phyloP scores from a whole-genome alignment of 2,797 vertebrate species.

The Pseudomugil tenellus region DNA sequence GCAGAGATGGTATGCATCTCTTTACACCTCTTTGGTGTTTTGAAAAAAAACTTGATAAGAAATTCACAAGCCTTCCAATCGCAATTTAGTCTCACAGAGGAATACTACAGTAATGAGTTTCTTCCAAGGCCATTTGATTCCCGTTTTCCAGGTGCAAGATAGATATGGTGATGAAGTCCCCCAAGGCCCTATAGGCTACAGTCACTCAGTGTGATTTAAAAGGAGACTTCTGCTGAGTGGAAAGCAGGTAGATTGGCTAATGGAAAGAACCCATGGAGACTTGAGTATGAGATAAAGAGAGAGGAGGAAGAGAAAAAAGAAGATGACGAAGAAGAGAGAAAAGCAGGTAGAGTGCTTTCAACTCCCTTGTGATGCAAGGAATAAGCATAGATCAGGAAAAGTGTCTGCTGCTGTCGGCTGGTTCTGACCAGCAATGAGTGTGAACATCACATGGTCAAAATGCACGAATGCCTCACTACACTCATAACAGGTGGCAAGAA shows the following conservation, averaged over 20 bases:
- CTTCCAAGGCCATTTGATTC: constrained; percentile 70
- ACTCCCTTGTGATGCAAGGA: constrained; percentile 54
- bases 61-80: constrained; percentile 70
- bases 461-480: constrained; percentile 47
- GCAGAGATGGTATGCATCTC: constrained; percentile 50
- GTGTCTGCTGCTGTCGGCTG: constrained; percentile 57
- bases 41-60: constrained; percentile 67
- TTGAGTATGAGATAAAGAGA: constrained; percentile 53
- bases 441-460: constrained; percentile 61
- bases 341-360: constrained; percentile 60
- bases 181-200: constrained; percentile 63
- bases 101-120: constrained; percentile 76
- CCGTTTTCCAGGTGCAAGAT: constrained; percentile 72
- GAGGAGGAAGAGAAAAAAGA: constrained; percentile 43
- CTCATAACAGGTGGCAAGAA: constrained; percentile 60
- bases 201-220: constrained; percentile 72
- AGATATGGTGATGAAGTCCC: constrained; percentile 61
- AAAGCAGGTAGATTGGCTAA: constrained; percentile 65
- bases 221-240: constrained; percentile 61
- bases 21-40: constrained; percentile 49
- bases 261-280: constrained; percentile 64
- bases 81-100: constrained; percentile 74
- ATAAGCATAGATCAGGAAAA: constrained; percentile 67
- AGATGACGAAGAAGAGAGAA: constrained; percentile 40
- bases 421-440: constrained; percentile 48